Percentiles rank a stretch among this genome's conserved stretches.
phyloP scores from a whole-genome alignment of 1,140 invertebrate genomes.

The Streblospio benedicti region DNA sequence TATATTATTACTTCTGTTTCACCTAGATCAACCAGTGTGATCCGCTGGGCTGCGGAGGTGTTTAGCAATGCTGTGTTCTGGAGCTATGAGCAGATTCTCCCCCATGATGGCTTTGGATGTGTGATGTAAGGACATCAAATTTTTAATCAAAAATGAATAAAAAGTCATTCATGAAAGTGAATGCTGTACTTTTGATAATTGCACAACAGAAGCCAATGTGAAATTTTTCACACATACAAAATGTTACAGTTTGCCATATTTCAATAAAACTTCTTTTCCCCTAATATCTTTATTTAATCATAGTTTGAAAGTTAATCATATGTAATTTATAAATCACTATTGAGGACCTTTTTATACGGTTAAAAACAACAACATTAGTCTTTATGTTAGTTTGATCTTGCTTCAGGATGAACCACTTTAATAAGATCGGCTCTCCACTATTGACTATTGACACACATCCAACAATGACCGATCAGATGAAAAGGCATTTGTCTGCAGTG shows the following conservation, averaged over 20 bases:
- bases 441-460: constrained; percentile 45
- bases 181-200: background rate
- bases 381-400: constrained; percentile 5
- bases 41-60: constrained; percentile 43
- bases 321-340: background rate
- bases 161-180: background rate
- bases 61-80: constrained; percentile 47
- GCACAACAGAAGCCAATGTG: background rate
- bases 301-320: background rate
- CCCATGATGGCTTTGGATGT: constrained; percentile 49
- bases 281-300: background rate
- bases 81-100: constrained; percentile 48
- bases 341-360: background rate
- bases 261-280: background rate
- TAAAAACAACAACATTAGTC: background rate
- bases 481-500: constrained; percentile 45
- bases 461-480: constrained; percentile 36
- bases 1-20: no score
- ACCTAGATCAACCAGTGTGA: constrained; percentile 45
- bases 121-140: constrained; percentile 43
- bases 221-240: background rate
- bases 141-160: background rate
- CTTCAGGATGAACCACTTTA: constrained; percentile 47
- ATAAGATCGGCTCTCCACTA: constrained; percentile 47
- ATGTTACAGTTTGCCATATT: background rate